These are phyloP conservation scores for Tapirus indicus DNA, from an alignment of 2,797 vertebrate species.

Conservation along the genomic window DNA sequence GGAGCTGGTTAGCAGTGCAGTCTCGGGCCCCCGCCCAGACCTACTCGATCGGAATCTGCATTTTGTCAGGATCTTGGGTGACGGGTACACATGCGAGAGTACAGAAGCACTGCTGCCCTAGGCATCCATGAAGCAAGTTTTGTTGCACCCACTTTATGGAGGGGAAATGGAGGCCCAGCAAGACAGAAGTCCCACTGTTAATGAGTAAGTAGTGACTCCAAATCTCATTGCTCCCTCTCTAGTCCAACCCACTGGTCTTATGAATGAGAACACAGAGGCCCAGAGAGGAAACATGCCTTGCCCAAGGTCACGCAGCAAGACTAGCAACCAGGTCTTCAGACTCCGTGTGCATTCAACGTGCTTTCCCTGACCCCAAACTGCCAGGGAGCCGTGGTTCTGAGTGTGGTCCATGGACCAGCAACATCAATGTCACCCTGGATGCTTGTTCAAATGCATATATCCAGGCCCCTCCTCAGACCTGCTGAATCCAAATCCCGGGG, in stretches of 20 bases:
- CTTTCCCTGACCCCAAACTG: neutral
- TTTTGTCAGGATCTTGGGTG: neutral
- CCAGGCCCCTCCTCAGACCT: neutral
- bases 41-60: neutral
- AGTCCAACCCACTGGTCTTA: neutral
- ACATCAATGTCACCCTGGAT: rapidly evolving
- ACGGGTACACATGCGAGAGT: rapidly evolving
- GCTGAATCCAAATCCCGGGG: neutral
- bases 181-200: too few relatives aligned
- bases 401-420: neutral
- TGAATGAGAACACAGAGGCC: neutral
- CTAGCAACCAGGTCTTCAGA: neutral
- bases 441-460: neutral
- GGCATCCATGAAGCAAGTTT: neutral
- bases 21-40: neutral
- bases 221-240: neutral
- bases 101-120: neutral
- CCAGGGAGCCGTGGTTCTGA: rapidly evolving
- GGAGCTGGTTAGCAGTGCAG: neutral
- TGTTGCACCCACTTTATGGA: neutral
- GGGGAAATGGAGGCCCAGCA: neutral
- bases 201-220: neutral
- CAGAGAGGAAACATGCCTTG: neutral
- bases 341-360: rapidly evolving
- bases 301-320: neutral